Evolutionary conservation across 2,797 vertebrate species (phyloP), one percentile per base, ranked within the genome.

Genomic region (Myoxocephalus aenaeus): DNA sequence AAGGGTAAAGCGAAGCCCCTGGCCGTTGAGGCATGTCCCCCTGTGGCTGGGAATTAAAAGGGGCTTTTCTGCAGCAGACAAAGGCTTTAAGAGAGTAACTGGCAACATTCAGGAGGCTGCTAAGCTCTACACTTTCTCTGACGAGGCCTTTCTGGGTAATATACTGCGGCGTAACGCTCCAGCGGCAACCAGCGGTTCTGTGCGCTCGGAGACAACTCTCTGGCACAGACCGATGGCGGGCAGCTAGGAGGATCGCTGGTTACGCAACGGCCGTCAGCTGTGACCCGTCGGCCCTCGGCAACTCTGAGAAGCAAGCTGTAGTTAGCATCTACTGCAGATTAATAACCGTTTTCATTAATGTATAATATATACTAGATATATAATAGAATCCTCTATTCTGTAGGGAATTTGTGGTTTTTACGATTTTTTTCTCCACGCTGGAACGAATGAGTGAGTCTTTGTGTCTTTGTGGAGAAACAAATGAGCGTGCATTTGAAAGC

Each of bases 191-290:
- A 64, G 67, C 8, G 4, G 27, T 69, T 72, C 29, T 6, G 5
- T 58, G 72, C 73, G 70, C 73, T 71, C 18, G 10, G 40, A 71
- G 67, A 82, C 79, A 73, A 81, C 75, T 36, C 70, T 69, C 58
- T 15, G 50, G 29, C 74, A 84, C 9, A 5, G 59, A 81, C 87
- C 80, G 75, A 77, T 87, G 85, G 79, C 54, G 69, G 72, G 74
- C 79, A 32, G 75, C 65, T 81, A 73, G 89, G 85, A 90, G 79
- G 86, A 86, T 90, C 57, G 14, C 54, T 27, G 67, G 57, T 92
- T 92, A 90, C 44, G 38, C 79, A 91, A 93, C 12, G 0, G 36
- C 25, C 72, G 70, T 74, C 18, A 58, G 72, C 73, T 85, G 79
- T 50, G 56, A 86, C 87, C 73, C 44, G 73, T 65, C 70, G 4